phyloP scores from a whole-genome alignment of 2,888 invertebrate species.

The Tuberolachnus salignus region DNA sequence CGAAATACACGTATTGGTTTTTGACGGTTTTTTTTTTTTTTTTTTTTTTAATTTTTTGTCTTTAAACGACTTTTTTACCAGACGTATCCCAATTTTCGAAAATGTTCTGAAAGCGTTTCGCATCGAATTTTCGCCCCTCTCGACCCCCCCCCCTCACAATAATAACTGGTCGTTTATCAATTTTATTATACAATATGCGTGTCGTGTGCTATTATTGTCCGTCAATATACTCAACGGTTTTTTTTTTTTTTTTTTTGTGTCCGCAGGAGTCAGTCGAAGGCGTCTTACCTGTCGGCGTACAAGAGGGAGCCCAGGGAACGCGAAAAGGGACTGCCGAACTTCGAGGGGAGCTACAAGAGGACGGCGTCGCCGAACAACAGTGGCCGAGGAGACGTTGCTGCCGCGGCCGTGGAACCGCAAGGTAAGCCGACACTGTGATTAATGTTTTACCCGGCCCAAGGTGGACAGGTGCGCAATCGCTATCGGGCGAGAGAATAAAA shows the following conservation, averaged over 20 bases:
- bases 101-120: too few species aligned
- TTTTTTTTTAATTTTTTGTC: too few species aligned
- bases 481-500: too few species aligned
- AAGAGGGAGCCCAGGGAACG: slow-evolving; percentile 74
- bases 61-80: too few species aligned
- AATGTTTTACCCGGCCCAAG: background rate
- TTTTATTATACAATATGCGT: too few species aligned
- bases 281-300: slow-evolving; percentile 77
- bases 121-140: too few species aligned
- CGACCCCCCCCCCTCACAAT: too few species aligned
- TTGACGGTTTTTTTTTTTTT: background rate
- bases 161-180: too few species aligned
- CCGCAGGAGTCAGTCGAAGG: slow-evolving; percentile 78
- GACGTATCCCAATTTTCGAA: too few species aligned
- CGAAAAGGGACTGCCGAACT: slow-evolving; percentile 70
- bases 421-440: background rate
- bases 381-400: slow-evolving; percentile 21
- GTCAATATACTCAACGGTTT: slow-evolving; percentile 16
- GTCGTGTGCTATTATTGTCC: background rate
- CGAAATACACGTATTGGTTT: background rate
- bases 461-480: too few species aligned
- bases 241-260: slow-evolving; percentile 56
- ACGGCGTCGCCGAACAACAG: slow-evolving; percentile 69
- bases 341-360: slow-evolving; percentile 76
- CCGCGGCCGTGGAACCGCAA: slow-evolving; percentile 42